These are phyloP conservation scores for Elanus axillaris DNA, from an alignment of 2,113 vertebrate species.

Conservation along the genomic window DNA sequence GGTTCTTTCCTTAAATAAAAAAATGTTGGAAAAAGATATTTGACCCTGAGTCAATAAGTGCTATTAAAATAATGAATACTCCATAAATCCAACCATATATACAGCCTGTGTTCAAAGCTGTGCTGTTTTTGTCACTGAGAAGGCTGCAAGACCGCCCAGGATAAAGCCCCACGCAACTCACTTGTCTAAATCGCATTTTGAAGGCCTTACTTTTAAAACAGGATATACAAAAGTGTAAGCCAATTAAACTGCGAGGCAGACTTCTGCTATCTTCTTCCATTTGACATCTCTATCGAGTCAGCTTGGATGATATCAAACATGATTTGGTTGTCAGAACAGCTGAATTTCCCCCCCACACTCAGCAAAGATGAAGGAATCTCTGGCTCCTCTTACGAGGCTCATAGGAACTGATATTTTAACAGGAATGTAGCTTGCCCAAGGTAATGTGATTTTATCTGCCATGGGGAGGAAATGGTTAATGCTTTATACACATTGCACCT, in stretches of 20 bases:
- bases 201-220: neutral
- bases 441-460: fast-evolving
- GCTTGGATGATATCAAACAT: neutral
- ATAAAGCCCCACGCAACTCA: neutral
- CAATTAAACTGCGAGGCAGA: neutral
- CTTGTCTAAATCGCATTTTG: neutral
- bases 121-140: neutral
- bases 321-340: neutral
- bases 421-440: neutral
- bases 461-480: neutral
- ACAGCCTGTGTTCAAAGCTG: neutral
- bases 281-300: neutral
- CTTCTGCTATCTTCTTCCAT: neutral
- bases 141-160: neutral
- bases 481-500: neutral
- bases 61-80: slow-evolving; percentile 68
- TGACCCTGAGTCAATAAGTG: slow-evolving; percentile 57
- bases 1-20: slow-evolving; percentile 51
- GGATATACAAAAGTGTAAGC: neutral
- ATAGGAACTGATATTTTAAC: fast-evolving
- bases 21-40: slow-evolving; percentile 58
- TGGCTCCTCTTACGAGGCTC: neutral
- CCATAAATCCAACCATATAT: slow-evolving; percentile 5
- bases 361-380: neutral
- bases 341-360: neutral